phyloP scores from a whole-genome alignment of 2,888 invertebrate genomes.

The Apotomis turbidana region DNA sequence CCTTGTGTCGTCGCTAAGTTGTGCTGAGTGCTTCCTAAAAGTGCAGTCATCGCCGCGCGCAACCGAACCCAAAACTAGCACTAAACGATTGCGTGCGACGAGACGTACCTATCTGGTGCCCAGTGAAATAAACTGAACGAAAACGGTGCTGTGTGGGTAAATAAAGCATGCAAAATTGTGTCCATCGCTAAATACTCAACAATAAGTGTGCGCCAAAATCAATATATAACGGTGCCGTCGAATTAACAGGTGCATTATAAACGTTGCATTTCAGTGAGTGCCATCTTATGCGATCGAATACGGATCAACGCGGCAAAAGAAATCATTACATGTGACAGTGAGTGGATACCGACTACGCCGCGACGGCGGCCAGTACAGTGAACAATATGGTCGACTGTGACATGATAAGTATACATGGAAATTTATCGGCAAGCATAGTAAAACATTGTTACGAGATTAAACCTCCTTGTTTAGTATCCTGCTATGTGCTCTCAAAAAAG shows the following conservation, averaged over 20 bases:
- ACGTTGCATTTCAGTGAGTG: slow-evolving; percentile 85
- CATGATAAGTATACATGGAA: slow-evolving; percentile 70
- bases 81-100: slow-evolving; percentile 59
- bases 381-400: slow-evolving; percentile 66
- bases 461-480: slow-evolving; percentile 83
- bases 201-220: slow-evolving; percentile 82
- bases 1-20: slow-evolving; percentile 80
- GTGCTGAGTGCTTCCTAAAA: slow-evolving; percentile 82
- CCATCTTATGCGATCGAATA: slow-evolving; percentile 73
- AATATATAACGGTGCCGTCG: slow-evolving; percentile 83
- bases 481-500: slow-evolving; percentile 82
- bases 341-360: slow-evolving; percentile 78
- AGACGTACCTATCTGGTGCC: slow-evolving; percentile 79
- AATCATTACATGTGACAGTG: slow-evolving; percentile 90
- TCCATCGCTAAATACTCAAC: slow-evolving; percentile 83
- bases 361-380: slow-evolving; percentile 63
- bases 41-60: slow-evolving; percentile 70
- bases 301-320: slow-evolving; percentile 65
- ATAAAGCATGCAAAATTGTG: slow-evolving; percentile 84
- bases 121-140: slow-evolving; percentile 80
- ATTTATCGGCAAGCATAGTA: slow-evolving; percentile 79
- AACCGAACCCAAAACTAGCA: slow-evolving; percentile 46
- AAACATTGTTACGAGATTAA: slow-evolving; percentile 78
- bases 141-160: slow-evolving; percentile 81
- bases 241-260: slow-evolving; percentile 81